Evolutionary conservation across 2,113 vertebrate species (phyloP).

Genomic region (Lasiurus borealis): DNA sequence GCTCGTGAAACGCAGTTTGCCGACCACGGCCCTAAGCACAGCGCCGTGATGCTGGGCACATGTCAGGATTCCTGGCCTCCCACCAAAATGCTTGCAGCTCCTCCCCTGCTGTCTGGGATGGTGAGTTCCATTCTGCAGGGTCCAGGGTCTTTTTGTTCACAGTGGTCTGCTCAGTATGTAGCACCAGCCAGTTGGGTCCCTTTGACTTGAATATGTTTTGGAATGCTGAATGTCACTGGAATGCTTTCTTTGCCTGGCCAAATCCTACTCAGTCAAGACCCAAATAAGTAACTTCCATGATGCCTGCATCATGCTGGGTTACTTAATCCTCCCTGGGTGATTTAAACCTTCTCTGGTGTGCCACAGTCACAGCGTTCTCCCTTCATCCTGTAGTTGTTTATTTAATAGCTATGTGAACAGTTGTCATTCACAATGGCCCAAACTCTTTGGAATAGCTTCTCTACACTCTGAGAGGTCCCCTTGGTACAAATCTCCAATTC

Average conservation of each 20-base stretch:
- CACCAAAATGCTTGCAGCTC: neutral
- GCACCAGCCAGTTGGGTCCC: neutral
- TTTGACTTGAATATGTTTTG: neutral
- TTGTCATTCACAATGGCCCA: neutral
- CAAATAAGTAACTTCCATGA: neutral
- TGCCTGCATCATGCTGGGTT: neutral
- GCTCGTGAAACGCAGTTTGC: no score
- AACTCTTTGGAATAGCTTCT: neutral
- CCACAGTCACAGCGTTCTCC: accelerated
- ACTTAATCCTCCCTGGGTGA: no score
- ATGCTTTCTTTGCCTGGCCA: neutral
- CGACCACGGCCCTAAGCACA: neutral
- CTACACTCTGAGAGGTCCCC: neutral
- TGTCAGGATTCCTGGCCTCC: neutral
- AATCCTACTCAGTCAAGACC: neutral
- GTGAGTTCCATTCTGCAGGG: neutral
- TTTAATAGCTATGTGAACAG: neutral
- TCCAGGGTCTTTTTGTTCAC: neutral
- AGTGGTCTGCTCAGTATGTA: neutral
- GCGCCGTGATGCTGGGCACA: accelerated
- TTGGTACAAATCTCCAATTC: neutral
- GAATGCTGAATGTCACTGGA: neutral
- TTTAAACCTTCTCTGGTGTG: neutral
- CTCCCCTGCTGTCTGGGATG: neutral
- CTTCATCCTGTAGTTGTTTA: neutral